phyloP scores from a whole-genome alignment of 2,113 vertebrate genomes.

The Platycercus adscitus region DNA sequence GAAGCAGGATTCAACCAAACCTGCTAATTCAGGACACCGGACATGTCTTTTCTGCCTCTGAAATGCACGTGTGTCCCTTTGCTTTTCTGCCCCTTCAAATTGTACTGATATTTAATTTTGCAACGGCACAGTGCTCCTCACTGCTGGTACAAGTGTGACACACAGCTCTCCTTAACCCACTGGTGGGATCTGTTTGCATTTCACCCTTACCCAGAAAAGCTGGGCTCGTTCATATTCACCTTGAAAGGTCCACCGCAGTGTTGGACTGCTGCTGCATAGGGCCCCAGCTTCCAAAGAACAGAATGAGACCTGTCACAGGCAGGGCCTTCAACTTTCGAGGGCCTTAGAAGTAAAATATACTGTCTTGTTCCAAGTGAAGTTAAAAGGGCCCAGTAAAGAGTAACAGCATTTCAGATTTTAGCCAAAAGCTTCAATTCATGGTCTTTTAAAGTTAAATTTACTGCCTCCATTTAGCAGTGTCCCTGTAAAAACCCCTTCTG shows the following conservation, averaged over 20 bases:
- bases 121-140: neutral
- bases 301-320: neutral
- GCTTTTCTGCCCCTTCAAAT: neutral
- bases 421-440: conserved; percentile 75
- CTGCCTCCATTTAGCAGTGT: conserved; percentile 75
- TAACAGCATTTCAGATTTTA: conserved; percentile 69
- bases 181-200: neutral
- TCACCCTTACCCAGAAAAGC: neutral
- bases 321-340: conserved; percentile 50
- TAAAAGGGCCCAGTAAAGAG: conserved; percentile 77
- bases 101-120: neutral
- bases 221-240: neutral
- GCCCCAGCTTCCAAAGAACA: neutral
- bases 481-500: conserved; percentile 72
- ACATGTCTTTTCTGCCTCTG: neutral
- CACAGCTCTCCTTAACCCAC: neutral
- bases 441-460: conserved; percentile 79
- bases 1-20: neutral
- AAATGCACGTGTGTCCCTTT: neutral
- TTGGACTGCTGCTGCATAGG: neutral
- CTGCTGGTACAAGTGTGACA: neutral
- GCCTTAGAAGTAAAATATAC: conserved; percentile 73
- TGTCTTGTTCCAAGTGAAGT: conserved; percentile 66
- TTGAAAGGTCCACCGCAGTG: neutral
- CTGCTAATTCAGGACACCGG: neutral